Percentiles rank a stretch among this genome's conserved stretches.
phyloP scores from a whole-genome alignment of 2,113 vertebrate species.

The Callipepla squamata region DNA sequence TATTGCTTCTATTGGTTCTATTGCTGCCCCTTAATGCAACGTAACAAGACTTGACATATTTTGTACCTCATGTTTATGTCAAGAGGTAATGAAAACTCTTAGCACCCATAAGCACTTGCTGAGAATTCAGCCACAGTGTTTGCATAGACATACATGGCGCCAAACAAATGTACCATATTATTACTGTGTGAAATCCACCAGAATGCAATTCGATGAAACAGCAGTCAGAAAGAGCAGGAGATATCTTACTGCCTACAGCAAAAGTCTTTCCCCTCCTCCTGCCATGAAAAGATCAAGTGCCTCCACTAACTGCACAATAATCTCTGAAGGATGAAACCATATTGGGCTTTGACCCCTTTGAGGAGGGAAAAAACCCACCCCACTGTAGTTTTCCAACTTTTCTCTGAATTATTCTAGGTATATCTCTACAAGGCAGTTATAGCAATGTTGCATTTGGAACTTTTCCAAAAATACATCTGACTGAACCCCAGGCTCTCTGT shows the following conservation, averaged over 20 bases:
- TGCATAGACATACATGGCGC: not conserved
- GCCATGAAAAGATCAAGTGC: not conserved
- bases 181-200: not conserved
- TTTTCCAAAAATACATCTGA: not conserved
- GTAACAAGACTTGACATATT: not conserved
- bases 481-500: not conserved
- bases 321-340: not conserved
- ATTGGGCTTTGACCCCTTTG: constrained; percentile 15
- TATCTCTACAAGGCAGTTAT: not conserved
- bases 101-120: not conserved
- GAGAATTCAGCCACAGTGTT: not conserved
- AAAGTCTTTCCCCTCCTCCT: not conserved
- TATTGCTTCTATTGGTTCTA: not conserved
- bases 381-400: not conserved
- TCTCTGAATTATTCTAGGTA: not conserved
- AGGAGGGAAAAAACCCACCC: not conserved
- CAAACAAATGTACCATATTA: not conserved
- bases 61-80: not conserved
- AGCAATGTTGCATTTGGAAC: constrained; percentile 1
- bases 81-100: not conserved
- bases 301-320: not conserved
- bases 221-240: not conserved
- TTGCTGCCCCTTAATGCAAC: not conserved
- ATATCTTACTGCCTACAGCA: not conserved
- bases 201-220: not conserved